These are phyloP conservation scores for Graptemys geographica DNA, from an alignment of 2,797 vertebrate genomes.

Conservation along the genomic window DNA sequence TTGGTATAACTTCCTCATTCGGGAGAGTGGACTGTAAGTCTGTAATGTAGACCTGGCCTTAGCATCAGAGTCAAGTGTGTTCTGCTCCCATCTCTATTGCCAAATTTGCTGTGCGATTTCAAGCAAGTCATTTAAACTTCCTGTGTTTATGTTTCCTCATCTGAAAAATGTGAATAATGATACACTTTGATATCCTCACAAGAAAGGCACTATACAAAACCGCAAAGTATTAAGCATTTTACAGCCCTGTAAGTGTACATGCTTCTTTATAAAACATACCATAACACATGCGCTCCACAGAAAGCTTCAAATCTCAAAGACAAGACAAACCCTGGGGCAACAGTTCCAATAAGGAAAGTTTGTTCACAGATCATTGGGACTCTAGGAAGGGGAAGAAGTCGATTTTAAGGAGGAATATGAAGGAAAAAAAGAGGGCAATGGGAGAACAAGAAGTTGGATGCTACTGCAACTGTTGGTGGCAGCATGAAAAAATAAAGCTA, in stretches of 20 bases:
- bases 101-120: background rate
- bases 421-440: slow-evolving; percentile 39
- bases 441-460: slow-evolving; percentile 30
- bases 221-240: background rate
- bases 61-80: too few relatives aligned
- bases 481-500: slow-evolving; percentile 5
- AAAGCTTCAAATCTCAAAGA: background rate
- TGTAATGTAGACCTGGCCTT: too few relatives aligned
- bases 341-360: too few relatives aligned
- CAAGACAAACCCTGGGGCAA: background rate
- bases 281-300: background rate
- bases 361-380: too few relatives aligned
- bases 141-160: slow-evolving; percentile 2
- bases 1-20: background rate
- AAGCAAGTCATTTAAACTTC: background rate
- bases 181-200: background rate
- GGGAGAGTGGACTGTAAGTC: background rate
- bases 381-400: background rate
- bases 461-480: background rate
- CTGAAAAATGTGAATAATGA: background rate
- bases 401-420: slow-evolving; percentile 42
- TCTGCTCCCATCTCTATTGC: too few relatives aligned
- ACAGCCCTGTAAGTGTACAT: background rate
- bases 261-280: background rate
- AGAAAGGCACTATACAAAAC: background rate